phyloP scores from a whole-genome alignment of 1,140 invertebrate genomes.

The Helicoverpa zea region DNA sequence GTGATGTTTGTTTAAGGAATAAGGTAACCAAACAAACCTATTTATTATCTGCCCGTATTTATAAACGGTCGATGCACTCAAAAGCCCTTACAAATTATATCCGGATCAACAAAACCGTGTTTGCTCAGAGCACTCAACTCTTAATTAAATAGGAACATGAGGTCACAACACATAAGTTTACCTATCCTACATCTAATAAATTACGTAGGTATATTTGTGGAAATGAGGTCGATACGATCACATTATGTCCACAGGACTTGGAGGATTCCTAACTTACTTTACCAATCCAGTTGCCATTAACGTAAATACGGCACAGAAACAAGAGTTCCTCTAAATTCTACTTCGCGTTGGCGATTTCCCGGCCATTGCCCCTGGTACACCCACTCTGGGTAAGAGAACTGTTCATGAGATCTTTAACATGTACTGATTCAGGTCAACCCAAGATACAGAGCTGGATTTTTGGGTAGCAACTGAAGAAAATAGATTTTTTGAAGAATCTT shows the following conservation, averaged over 20 bases:
- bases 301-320: constrained; percentile 29
- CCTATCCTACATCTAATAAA: too few species aligned
- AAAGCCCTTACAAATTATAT: not conserved
- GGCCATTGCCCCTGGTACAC: constrained; percentile 29
- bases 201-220: too few species aligned
- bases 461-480: too few species aligned
- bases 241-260: too few species aligned
- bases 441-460: not conserved
- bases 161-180: too few species aligned
- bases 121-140: not conserved
- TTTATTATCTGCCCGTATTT: not conserved
- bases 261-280: not conserved
- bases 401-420: constrained; percentile 15
- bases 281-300: constrained; percentile 3
- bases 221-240: too few species aligned
- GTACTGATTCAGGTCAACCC: not conserved
- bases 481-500: not conserved
- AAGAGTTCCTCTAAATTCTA: constrained; percentile 33
- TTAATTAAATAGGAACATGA: not conserved
- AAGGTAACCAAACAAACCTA: not conserved
- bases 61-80: not conserved
- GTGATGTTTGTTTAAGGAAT: constrained; percentile 11
- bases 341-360: constrained; percentile 27
- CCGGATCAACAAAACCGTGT: not conserved
- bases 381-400: constrained; percentile 27